phyloP scores from a whole-genome alignment of 2,797 vertebrate genomes.

The Scolopax bukidnonensis region DNA sequence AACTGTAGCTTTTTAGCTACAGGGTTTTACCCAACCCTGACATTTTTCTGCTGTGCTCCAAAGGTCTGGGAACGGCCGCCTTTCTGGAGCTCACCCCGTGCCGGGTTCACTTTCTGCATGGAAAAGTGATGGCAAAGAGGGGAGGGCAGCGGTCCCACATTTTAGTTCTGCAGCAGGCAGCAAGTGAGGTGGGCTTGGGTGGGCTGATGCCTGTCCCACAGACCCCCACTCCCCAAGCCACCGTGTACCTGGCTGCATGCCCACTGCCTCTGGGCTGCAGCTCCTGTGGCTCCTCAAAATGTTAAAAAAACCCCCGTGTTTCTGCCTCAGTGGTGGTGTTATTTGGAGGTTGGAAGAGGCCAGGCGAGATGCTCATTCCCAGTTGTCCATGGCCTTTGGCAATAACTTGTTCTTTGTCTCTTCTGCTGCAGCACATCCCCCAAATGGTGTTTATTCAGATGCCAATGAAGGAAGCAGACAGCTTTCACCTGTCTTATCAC shows the following conservation, averaged over 20 bases:
- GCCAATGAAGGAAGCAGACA: neutral
- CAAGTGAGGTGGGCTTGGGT: neutral
- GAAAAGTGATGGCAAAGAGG: neutral
- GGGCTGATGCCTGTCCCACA: neutral
- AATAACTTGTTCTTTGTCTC: neutral
- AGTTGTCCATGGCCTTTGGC: accelerated
- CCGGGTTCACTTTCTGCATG: neutral
- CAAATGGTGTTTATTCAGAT: neutral
- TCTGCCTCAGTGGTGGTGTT: neutral
- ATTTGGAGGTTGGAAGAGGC: neutral
- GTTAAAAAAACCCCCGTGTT: neutral
- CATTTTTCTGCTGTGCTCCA: neutral
- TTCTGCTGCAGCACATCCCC: neutral
- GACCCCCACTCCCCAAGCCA: neutral
- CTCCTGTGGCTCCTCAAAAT: neutral
- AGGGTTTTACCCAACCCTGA: neutral
- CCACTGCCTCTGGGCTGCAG: neutral
- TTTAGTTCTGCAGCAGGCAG: neutral
- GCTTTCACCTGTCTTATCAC: neutral
- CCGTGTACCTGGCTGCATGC: accelerated
- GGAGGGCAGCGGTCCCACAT: accelerated
- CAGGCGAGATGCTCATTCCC: neutral
- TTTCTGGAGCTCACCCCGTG: neutral
- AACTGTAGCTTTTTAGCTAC: neutral
- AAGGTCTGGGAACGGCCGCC: neutral